Evolutionary conservation across 1,140 invertebrate species (phyloP).

Genomic region (Drosophila nigrodunni): DNA sequence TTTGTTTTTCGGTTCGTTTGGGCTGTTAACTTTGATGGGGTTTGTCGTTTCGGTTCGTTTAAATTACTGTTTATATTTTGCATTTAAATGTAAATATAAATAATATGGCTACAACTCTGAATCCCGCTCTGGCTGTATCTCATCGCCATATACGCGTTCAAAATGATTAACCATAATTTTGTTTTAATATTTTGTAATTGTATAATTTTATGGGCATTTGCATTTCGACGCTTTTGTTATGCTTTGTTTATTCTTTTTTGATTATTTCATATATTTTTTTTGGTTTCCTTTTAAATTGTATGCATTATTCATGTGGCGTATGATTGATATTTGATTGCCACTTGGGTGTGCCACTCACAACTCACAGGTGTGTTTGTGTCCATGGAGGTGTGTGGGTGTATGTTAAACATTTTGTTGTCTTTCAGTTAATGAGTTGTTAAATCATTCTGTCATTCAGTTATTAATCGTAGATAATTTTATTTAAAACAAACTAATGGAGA

Average conservation of each 20-base stretch:
- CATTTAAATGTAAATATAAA: constrained; percentile 62
- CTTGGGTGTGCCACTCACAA: constrained; percentile 21
- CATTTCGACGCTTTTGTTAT: constrained; percentile 44
- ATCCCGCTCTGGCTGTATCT: not conserved
- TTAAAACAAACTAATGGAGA: not conserved
- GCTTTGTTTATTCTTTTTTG: constrained; percentile 6
- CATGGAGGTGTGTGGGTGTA: constrained; percentile 5
- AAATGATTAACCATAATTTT: constrained; percentile 76
- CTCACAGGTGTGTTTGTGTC: constrained; percentile 15
- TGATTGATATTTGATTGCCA: constrained; percentile 78
- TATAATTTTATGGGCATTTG: constrained; percentile 79
- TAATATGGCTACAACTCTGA: constrained; percentile 21
- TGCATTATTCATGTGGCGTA: constrained; percentile 78
- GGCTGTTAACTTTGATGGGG: constrained; percentile 46
- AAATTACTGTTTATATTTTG: constrained; percentile 71
- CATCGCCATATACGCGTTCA: constrained; percentile 44
- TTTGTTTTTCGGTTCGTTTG: constrained; percentile 34
- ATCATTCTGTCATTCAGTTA: constrained; percentile 10
- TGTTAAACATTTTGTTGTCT: constrained; percentile 14
- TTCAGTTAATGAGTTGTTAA: constrained; percentile 23
- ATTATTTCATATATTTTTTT: constrained; percentile 4
- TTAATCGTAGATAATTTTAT: constrained; percentile 1
- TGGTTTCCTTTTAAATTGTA: constrained; percentile 42
- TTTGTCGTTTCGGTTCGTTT: constrained; percentile 44
- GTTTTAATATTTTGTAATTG: constrained; percentile 81